Base-by-base conservation (phyloP, 2,113 vertebrate species). In the Mastomys natalensis region DNA sequence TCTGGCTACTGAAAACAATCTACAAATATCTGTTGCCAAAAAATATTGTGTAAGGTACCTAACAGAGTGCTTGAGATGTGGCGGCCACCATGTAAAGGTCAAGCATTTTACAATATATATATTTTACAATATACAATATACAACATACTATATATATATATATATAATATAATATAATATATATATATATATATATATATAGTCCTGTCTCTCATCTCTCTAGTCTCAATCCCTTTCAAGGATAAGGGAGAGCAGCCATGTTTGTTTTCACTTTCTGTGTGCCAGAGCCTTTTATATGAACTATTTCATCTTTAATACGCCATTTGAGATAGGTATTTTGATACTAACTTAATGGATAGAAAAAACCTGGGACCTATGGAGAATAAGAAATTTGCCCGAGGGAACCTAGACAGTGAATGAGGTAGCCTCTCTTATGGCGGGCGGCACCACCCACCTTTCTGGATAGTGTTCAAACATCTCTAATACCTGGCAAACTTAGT, bases 261-360 rank as follows among this genome's bases (percentile, higher is more conserved):
- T 78, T 85, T 66, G 12, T 78, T 51, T 82, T 94, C 15, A 58
- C 51, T 91, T 95, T 68, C 24, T 87, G 16, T 58, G 70, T n/a
- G 37, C 24, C 29, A 62, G 86, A n/a, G 40, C 60, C 73, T 62
- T 95, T 96, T 62, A 78, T 3, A 48, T 21, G 11, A 9, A 73
- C 9, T 31, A 48, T 48, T 95, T 97, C 10, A 72, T 89, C 89
- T 95, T 93, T 58, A 86, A 66, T 90, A 80, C 5, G n/a, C 34
- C 48, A 51, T 64, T 76, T 93, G 73, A 73, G 51, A 66, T 53
- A 86, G 68, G 12, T 48, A 77, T 93, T 95, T 89, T 95, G 31
- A 74, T 74, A 8, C 40, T 43, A 40, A 74, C 68, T 95, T 84
- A 93, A 74, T 58, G 51, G n/a, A 62, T 84, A 80, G 89, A 31